phyloP scores from a whole-genome alignment of 2,888 invertebrate species.

The Apotomis betuletana region DNA sequence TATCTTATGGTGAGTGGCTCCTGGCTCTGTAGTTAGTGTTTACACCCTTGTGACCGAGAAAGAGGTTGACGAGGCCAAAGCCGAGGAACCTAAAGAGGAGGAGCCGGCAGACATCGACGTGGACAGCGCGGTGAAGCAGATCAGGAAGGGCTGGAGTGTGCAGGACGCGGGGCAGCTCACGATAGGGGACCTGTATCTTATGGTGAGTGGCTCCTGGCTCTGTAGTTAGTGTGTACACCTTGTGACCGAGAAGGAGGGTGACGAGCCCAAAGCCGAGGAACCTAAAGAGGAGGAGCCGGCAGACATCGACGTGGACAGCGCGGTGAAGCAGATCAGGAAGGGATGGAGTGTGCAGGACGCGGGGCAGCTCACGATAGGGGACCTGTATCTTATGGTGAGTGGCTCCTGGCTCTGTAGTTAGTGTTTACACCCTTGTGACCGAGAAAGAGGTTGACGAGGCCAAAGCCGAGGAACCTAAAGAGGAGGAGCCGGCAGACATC shows the following conservation, averaged over 20 bases:
- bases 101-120: conserved; percentile 61
- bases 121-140: conserved; percentile 70
- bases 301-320: conserved; percentile 68
- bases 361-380: conserved; percentile 93
- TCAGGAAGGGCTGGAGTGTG: conserved; percentile 90
- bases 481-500: conserved; percentile 50
- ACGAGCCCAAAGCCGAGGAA: background rate
- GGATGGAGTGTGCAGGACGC: conserved; percentile 93
- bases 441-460: conserved; percentile 42
- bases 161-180: conserved; percentile 90
- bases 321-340: conserved; percentile 75
- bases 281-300: conserved; percentile 26
- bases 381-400: conserved; percentile 92
- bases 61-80: conserved; percentile 36
- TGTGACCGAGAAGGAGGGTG: conserved; percentile 55
- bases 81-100: conserved; percentile 43
- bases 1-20: conserved; percentile 88
- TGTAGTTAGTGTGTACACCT: conserved; percentile 54
- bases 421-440: conserved; percentile 64
- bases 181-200: conserved; percentile 94
- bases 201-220: conserved; percentile 78
- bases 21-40: no score
- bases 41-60: no score
- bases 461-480: background rate
- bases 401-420: no score